A percentile compares a stretch with the other conserved stretches of the same genome.
Conservation (phyloP, 2,888 invertebrate species). For the Cantharis flavilabris region DNA sequence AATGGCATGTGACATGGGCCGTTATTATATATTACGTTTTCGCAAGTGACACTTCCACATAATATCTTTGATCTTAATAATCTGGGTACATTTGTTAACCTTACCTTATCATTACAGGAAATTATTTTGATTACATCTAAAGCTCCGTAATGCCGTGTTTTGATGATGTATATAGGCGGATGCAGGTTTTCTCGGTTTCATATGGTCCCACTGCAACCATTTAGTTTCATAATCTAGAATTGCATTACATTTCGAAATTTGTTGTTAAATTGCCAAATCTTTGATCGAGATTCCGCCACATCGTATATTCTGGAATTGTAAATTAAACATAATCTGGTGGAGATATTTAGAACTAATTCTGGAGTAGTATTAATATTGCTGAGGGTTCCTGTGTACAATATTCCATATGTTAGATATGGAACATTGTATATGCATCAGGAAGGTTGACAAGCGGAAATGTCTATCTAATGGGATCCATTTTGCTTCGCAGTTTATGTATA, state of each 20-base stretch:
- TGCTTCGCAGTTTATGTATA: background rate
- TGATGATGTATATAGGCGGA: background rate
- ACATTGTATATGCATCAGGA: background rate
- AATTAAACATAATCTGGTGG: background rate
- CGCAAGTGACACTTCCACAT: background rate
- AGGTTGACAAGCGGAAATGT: constrained; percentile 14
- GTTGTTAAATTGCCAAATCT: background rate
- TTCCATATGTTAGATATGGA: background rate
- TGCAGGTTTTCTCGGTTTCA: background rate
- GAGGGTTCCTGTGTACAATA: background rate
- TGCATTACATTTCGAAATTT: background rate
- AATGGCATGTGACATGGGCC: background rate
- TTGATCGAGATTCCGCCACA: background rate
- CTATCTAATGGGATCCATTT: background rate
- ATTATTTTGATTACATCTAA: background rate
- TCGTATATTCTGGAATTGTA: background rate
- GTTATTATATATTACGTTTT: background rate
- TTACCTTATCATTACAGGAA: background rate
- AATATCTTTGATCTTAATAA: background rate
- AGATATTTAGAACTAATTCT: background rate
- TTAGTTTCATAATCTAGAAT: background rate
- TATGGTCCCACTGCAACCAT: background rate
- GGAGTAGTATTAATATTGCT: background rate
- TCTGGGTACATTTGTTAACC: background rate
- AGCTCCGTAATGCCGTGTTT: background rate